A percentile compares a stretch with the other conserved stretches of the same genome.
phyloP scores from a whole-genome alignment of 2,113 vertebrate genomes.

The Puffinus mauretanicus region DNA sequence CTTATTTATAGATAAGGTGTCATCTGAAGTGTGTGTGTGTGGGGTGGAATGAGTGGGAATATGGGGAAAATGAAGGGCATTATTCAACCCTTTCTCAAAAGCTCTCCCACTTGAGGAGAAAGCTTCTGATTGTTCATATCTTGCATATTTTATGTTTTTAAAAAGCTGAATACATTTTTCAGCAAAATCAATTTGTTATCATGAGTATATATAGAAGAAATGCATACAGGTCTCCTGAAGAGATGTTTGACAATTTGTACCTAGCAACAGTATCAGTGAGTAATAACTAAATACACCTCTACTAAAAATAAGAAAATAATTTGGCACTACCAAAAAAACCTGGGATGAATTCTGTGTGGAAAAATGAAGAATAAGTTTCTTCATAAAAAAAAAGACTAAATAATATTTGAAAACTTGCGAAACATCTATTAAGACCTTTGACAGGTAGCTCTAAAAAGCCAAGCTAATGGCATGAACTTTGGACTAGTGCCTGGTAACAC shows the following conservation, averaged over 20 bases:
- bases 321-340: rapidly evolving
- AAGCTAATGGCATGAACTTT: neutral
- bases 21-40: neutral
- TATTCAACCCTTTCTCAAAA: neutral
- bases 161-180: neutral
- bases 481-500: neutral
- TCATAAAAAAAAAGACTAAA: neutral
- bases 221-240: neutral
- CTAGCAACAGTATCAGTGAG: neutral
- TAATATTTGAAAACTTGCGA: neutral
- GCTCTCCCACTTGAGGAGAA: neutral
- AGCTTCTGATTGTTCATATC: neutral
- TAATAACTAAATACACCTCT: neutral
- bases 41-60: neutral
- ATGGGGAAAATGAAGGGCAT: neutral
- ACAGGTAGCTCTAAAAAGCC: neutral
- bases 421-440: neutral
- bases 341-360: neutral
- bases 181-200: neutral
- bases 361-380: neutral
- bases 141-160: neutral
- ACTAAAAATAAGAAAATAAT: neutral
- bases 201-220: neutral
- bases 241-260: neutral
- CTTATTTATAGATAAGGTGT: slow-evolving; percentile 44